phyloP scores from a whole-genome alignment of 2,113 vertebrate species.

The Seriola rivoliana region DNA sequence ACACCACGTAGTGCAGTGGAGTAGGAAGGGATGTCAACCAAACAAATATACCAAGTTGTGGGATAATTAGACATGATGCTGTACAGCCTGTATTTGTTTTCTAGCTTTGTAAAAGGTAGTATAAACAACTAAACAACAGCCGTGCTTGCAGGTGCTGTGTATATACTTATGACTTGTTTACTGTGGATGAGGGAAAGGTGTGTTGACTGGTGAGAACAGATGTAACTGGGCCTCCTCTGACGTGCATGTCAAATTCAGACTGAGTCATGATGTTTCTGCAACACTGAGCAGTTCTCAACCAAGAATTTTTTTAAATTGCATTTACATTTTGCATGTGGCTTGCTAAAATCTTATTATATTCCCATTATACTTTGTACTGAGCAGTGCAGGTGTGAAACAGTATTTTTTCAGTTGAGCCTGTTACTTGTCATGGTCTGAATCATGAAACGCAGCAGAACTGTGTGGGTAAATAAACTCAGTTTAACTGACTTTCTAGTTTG shows the following conservation, averaged over 20 bases:
- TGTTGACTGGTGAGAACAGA: background rate
- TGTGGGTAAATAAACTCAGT: background rate
- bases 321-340: slow-evolving; percentile 22
- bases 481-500: background rate
- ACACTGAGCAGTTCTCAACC: background rate
- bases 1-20: background rate
- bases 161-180: slow-evolving; percentile 3
- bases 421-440: background rate
- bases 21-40: background rate
- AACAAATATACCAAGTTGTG: background rate
- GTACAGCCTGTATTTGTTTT: background rate
- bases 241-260: background rate
- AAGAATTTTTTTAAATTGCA: background rate
- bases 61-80: background rate
- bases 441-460: background rate
- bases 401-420: background rate
- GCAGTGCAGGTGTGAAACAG: no score
- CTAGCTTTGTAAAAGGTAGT: background rate
- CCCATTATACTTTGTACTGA: background rate
- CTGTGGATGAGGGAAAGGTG: background rate
- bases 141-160: background rate
- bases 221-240: slow-evolving; percentile 2
- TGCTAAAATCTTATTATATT: background rate
- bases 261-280: slow-evolving; percentile 22
- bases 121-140: background rate